Evolutionary conservation across 1,140 invertebrate genomes (phyloP), one percentile per base, ranked within the genome.

Genomic region (Nomia melanderi): DNA sequence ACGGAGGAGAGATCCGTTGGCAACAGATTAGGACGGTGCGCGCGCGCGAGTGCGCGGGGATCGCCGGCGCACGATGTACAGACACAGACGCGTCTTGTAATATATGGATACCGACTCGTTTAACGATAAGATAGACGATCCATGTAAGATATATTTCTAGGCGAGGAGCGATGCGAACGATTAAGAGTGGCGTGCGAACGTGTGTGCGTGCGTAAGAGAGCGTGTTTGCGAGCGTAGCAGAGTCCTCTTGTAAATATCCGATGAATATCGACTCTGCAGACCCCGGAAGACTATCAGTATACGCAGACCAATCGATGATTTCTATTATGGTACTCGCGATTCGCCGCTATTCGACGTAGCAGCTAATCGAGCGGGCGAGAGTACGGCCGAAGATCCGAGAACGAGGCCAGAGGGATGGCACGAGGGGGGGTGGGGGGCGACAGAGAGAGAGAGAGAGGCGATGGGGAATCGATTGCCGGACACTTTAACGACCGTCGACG

Each of bases 141-240:
- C 57, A 54, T 86, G 84, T 86, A 86, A 86, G 78, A 86, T 86
- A 86, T 72, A 73, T 83, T 83, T 85, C 70, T 77, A 83, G n/a
- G 73, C 50, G 81, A 17, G n/a, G 14, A 11, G 60, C 31, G 39
- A 29, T 36, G 27, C 7, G 76, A 78, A 57, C 64, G 69, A 62
- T 41, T 33, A 23, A 2, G 53, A 57, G 29, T n/a, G n/a, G n/a
- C n/a, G n/a, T n/a, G n/a, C n/a, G n/a, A n/a, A n/a, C 14, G 66
- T 29, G 44, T 14, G 47, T 36, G 33, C 20, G 65, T 20, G 50
- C 23, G 50, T 23, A 56, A 31, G 73, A 7, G 47, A 29, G 41
- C 17, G 33, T 9, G 47, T 7, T 50, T 41, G 36, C 33, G 75
- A 72, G 54, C 36, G 69, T 41, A 20, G 56, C 71, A 74, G 63